Evolutionary conservation across 2,888 invertebrate genomes (phyloP), one percentile per base, ranked within the genome.

Genomic region (Heteromurus nitidus): DNA sequence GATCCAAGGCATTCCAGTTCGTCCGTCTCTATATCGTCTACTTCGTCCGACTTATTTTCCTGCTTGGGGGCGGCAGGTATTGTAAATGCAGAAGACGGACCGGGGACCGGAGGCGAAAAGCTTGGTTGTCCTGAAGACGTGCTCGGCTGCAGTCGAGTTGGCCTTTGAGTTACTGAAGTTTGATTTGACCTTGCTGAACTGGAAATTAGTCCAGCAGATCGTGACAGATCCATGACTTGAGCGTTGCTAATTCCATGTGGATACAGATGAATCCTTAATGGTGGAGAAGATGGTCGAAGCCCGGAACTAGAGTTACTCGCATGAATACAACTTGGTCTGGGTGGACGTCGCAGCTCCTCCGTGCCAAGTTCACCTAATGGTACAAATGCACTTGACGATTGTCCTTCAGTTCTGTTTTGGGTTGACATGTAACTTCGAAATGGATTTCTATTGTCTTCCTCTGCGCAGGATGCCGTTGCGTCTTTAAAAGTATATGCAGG

Each of bases 1-100:
- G 86, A 74, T 18, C 87, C 87, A 0, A 86, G 53, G 2, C 86
- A 79, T 1, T 84, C 85, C 28, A 86, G 82, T 16, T 86, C 87
- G 50, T 85, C 86, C 20, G 81, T 72, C 26, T 83, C 80, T 13
- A 53, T 26, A 28, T 16, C 28, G 1, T 24, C 26, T 11, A 24
- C 28, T 26, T 26, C 13, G 1, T 44, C 5, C 18, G 47, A 7
- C 28, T n/a, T 50, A 50, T 3, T 18, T n/a, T 68, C 28, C 13
- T 28, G 11, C 18, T 28, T 58, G 1, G 58, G 16, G 1, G 3
- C 20, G 26, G 76, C 47, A 47, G 47, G n/a, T 47, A 3, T n/a
- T 47, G n/a, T 13, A 36, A 36, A 13, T 47, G 47, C 16, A 47
- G 44, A 9, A 20, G 16, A 18, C 26, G 28, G 26, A 28, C 13